phyloP scores from a whole-genome alignment of 2,797 vertebrate species.

The Mormyrops attenuatus region DNA sequence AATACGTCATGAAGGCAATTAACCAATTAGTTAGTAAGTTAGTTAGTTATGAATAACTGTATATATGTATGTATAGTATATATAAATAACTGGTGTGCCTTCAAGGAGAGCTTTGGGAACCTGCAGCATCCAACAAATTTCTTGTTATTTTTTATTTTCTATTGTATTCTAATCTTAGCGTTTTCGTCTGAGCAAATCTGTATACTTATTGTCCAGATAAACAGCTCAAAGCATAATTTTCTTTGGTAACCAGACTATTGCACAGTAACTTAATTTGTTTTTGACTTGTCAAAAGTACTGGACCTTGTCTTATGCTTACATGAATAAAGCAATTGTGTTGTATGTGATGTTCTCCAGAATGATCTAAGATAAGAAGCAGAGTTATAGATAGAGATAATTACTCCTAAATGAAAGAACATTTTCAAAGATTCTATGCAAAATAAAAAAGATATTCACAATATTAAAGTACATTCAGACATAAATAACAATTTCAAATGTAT shows the following conservation, averaged over 20 bases:
- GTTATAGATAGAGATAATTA: constrained; percentile 40
- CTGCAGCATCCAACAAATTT: background rate
- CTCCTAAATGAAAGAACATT: constrained; percentile 51
- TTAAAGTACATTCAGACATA: constrained; percentile 77
- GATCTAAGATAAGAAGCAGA: constrained; percentile 22
- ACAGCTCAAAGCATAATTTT: background rate
- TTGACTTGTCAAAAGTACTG: background rate
- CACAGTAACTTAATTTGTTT: background rate
- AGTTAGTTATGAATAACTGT: background rate
- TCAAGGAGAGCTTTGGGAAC: background rate
- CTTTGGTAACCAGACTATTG: background rate
- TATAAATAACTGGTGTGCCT: background rate
- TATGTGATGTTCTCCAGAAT: background rate
- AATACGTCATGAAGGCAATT: too few species aligned
- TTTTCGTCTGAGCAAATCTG: background rate
- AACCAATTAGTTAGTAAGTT: background rate
- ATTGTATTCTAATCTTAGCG: background rate
- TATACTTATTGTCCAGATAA: background rate
- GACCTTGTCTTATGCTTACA: background rate
- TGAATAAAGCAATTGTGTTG: background rate
- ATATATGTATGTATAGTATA: background rate
- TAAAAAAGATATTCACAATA: constrained; percentile 68
- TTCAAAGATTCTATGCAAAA: constrained; percentile 85
- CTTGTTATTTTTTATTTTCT: background rate
- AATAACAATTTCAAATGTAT: constrained; percentile 83